Base-by-base conservation (phyloP, 92 coral and sea anemone genomes). In the Galaxea fascicularis region DNA sequence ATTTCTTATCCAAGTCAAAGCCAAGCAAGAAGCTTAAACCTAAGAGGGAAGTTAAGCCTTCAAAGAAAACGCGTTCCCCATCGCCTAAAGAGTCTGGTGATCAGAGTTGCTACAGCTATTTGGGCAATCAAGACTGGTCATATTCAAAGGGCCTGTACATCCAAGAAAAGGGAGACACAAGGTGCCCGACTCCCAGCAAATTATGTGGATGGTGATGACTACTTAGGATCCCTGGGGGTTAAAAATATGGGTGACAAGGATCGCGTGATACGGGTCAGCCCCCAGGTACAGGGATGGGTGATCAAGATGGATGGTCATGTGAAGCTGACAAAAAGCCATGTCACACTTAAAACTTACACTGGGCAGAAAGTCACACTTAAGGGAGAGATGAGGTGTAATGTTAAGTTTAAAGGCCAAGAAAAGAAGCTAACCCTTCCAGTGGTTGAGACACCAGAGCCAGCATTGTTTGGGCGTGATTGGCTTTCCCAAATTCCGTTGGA, bases 351-450 rank as follows among this genome's bases (percentile, higher is more conserved):
- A 52, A 57, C 62, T 31, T 65, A 83, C 12, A 88, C 89, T 12
- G 88, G 91, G 71, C 88, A 82, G 71, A 74, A 82, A 41, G 22
- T 88, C 46, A 49, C 24, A 24, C 87, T 84, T 27, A 87, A 74
- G 82, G 87, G 91, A 63, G 73, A 26, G 75, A 82, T 87, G 27
- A 39, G 82, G 45, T 82, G 88, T 64, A 74, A 29, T 16, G 91
- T 83, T 20, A 88, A 79, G 75, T 31, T 44, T 21, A 82, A 74
- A 49, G 88, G 78, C 73, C 86, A 87, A 41, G 41, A 17, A 28
- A 71, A 80, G 65, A 20, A 58, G 27, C 29, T 87, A 31, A n/a
- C 12, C 20, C n/a, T 78, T 10, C 87, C 58, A 71, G 87, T 81
- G 26, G 88, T 82, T 29, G 88, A 49, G 54, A 49, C 54, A 49